phyloP scores from a whole-genome alignment of 2,888 invertebrate genomes.

The Isotomurus palustris region DNA sequence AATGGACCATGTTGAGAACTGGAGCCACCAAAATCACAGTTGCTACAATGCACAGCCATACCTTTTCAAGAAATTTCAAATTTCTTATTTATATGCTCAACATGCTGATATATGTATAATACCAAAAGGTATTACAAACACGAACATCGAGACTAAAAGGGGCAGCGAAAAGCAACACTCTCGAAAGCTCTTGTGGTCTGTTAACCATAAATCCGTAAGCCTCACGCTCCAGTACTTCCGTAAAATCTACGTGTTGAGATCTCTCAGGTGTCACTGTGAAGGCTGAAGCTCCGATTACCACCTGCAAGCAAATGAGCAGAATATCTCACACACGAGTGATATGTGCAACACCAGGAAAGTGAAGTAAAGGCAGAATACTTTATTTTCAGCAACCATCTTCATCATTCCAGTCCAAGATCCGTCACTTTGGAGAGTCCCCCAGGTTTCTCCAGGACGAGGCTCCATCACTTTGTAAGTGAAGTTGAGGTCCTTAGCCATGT shows the following conservation, averaged over 20 bases:
- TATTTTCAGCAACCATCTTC: constrained; percentile 54
- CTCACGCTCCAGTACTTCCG: constrained; percentile 70
- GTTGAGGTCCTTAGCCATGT: constrained; percentile 70
- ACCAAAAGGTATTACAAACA: too few relatives aligned
- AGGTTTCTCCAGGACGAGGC: constrained; percentile 46
- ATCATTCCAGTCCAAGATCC: constrained; percentile 52
- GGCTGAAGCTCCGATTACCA: constrained; percentile 60
- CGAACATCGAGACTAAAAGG: constrained; percentile 65
- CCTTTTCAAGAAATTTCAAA: constrained; percentile 56
- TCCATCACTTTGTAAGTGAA: constrained; percentile 61
- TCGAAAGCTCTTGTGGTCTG: constrained; percentile 71
- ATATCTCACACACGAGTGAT: neutral
- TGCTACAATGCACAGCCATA: constrained; percentile 74
- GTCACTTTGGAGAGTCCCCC: constrained; percentile 45
- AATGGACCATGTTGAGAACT: constrained; percentile 67
- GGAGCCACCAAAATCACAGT: constrained; percentile 73
- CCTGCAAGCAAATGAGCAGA: too few relatives aligned
- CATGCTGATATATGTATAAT: neutral
- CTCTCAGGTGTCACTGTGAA: constrained; percentile 55
- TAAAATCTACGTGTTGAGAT: constrained; percentile 64
- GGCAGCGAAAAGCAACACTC: constrained; percentile 75
- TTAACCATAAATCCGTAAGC: constrained; percentile 73
- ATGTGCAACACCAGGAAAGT: neutral
- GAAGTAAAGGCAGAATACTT: constrained; percentile 49
- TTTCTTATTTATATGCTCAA: too few relatives aligned